Conservation (phyloP, 2,888 invertebrate species). For the Pachymerium ferrugineum region DNA sequence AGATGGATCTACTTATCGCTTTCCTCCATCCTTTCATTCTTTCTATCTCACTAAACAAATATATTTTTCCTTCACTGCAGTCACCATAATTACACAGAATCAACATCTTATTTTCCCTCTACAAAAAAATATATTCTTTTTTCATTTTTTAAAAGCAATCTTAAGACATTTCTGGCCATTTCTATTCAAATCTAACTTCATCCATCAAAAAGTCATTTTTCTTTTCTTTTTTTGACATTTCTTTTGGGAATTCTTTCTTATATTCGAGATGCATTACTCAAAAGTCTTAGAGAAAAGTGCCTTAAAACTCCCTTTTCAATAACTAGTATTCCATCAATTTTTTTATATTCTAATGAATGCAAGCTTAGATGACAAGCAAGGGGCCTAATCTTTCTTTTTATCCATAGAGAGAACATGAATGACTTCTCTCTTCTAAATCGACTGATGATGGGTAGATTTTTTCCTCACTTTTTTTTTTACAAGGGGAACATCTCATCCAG, state of each 20-base stretch:
- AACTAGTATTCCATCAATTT: slow-evolving; percentile 24
- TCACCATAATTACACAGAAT: background rate
- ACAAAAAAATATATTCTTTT: background rate
- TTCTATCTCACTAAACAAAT: slow-evolving; percentile 11
- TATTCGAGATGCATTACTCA: slow-evolving; percentile 1
- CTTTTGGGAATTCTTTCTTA: slow-evolving; percentile 1
- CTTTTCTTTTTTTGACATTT: slow-evolving; percentile 6
- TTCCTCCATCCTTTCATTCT: no score
- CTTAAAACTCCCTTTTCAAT: slow-evolving; percentile 20
- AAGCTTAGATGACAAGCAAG: background rate
- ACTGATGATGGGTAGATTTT: background rate
- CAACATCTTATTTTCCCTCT: background rate
- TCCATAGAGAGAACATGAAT: slow-evolving; percentile 1
- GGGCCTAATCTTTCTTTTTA: slow-evolving; percentile 22
- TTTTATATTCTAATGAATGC: slow-evolving; percentile 13
- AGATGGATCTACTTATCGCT: slow-evolving; percentile 17
- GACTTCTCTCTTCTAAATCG: background rate
- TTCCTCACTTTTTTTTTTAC: background rate
- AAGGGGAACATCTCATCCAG: background rate
- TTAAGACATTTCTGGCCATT: slow-evolving; percentile 10
- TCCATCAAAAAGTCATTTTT: slow-evolving; percentile 27
- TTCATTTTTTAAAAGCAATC: background rate
- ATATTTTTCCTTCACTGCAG: background rate
- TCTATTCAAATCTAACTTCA: slow-evolving; percentile 23
- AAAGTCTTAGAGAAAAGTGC: slow-evolving; percentile 11